Base-by-base conservation (phyloP, 2,888 invertebrate genomes). In the Lissonota sp. region DNA sequence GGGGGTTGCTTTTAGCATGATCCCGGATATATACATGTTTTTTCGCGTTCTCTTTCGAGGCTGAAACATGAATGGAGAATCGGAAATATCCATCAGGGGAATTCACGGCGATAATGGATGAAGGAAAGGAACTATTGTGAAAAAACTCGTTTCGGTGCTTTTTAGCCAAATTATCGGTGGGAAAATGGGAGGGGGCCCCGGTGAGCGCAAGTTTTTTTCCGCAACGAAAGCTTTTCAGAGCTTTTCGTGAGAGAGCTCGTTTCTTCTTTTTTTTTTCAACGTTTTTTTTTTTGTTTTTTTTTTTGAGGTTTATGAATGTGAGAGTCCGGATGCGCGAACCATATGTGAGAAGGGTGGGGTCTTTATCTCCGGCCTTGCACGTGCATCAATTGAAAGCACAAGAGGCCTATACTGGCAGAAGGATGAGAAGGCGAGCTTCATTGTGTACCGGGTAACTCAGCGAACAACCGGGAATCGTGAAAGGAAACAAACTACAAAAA, bases 361-460 rank as follows among this genome's bases (percentile, higher is more conserved):
- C 7, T 37, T 49, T 37, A 26, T 49, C 8, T 51, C 63, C 63
- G 8, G 72, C 66, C 64, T 75, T 58, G 70, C 44, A 64, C 60
- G 39, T 71, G 57, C 70, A 63, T 64, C 71, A 74, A 77, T 79
- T 74, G 75, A 79, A 79, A 81, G 71, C 72, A 73, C 51, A 67
- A 62, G 76, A 63, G 60, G 53, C 46, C 55, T 42, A n/a, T n/a
- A 63, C 49, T 46, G 57, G 66, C 44, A 57, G 66, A 53, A 55
- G 44, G 70, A 79, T 55, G 62, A 77, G 66, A 55, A 6, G 14
- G 53, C 12, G 49, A 51, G 63, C 66, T 64, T 70, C 73, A 74
- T 76, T 79, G 80, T 76, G 53, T 26, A 26, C 72, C 26, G 51
- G 12, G 39, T 73, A 73, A 73, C 80, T 77, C 80, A 64, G 67